Base-by-base conservation (phyloP, 2,113 vertebrate species). In the Dendrocopos noguchii region DNA sequence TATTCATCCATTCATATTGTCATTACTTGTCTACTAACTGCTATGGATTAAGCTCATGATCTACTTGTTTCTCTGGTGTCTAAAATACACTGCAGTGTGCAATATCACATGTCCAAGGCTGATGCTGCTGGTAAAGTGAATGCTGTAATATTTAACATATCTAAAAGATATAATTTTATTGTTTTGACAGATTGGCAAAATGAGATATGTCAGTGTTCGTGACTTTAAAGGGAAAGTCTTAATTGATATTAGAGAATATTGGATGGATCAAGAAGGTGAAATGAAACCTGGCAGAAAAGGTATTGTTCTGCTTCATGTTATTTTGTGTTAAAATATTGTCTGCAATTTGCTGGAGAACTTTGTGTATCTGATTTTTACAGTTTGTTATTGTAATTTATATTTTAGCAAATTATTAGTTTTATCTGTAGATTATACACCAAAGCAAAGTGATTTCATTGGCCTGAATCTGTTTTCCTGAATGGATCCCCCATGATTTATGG, bases 211-310 rank as follows among this genome's bases (percentile, higher is more conserved):
- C 88, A 99, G 98, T 16, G 99, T 99, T 87, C 97, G 99, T 73
- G 99, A 99, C 87, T 99, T 99, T 90, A 99, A 99, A 97, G 99
- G 99, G 6, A 99, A 99, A 97, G 98, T 99, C 84, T 98, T 99
- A 97, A 98, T 99, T 92, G 99, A 99, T 97, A 98, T 99, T 97
- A 98, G 99, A 97, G 99, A 99, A 96, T 99, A 99, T 82, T 99
- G 98, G 98, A 99, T 98, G 98, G 98, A 99, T 97, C 98, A 98
- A 63, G 98, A 99, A 91, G 99, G 99, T 67, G 99, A 99, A 96
- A 99, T 99, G 99, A 99, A 99, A 83, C 99, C 99, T 31, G 99
- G 99, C 52, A 99, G 98, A 94, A 99, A 99, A 99, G 99, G 99
- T 99, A 97, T 90, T 86, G 46, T 80, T 91, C 59, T 44, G 15